These are phyloP conservation scores for Panthera tigris DNA, from an alignment of 2,113 vertebrate genomes.

Conservation along the genomic window DNA sequence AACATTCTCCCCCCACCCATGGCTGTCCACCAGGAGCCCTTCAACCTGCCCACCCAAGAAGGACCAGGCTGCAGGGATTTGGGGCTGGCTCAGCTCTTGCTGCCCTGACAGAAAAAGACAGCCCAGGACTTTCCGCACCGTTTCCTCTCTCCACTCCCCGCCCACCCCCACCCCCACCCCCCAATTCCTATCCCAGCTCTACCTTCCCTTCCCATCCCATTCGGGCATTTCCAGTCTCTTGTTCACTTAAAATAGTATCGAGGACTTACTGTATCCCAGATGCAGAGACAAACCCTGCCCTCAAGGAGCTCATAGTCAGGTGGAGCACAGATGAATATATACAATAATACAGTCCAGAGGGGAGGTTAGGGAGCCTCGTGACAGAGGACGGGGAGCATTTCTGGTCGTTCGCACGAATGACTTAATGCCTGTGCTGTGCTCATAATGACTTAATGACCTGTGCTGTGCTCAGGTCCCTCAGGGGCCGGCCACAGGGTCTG, in stretches of 20 bases:
- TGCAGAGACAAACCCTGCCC: neutral
- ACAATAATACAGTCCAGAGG: neutral
- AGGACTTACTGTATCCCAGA: neutral
- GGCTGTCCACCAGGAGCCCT: neutral
- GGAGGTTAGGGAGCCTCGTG: neutral
- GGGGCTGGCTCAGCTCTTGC: neutral
- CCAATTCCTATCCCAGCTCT: neutral
- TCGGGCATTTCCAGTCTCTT: neutral
- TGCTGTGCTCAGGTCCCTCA: neutral
- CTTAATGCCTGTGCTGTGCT: neutral
- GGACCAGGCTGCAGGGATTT: neutral
- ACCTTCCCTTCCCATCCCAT: neutral
- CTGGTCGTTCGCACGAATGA: fast-evolving
- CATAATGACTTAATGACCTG: neutral
- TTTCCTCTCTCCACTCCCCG: neutral
- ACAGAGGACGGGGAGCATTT: neutral
- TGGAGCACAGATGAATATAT: neutral
- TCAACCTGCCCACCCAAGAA: neutral
- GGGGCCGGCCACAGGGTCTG: neutral
- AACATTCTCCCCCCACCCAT: neutral
- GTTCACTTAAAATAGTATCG: neutral
- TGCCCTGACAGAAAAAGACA: neutral
- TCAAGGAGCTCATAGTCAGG: neutral
- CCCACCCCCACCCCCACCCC: neutral
- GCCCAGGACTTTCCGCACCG: neutral